Base-by-base conservation (phyloP, 2,797 vertebrate genomes). In the Parotocinclus haroldoi region DNA sequence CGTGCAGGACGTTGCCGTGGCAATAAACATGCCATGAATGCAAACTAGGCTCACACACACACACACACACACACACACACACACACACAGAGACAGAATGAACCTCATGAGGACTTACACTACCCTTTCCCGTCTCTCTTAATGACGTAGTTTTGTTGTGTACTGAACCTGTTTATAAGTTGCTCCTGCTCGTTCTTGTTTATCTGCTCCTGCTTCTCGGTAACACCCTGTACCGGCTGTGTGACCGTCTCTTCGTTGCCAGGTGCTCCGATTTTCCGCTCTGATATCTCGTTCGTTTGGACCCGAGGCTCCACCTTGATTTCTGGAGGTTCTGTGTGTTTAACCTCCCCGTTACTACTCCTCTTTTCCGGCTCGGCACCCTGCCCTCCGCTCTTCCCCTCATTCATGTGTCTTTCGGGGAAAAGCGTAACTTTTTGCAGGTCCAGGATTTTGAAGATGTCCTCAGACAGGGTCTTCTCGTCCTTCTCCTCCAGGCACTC, bases 381-480 rank as follows among this genome's bases (percentile, higher is more conserved):
- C n/a, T 78, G 77, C 13, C 73, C 80, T 1, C 44, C 60, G 7
- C 58, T 73, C 58, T 61, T 11, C 56, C 58, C 63, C 6, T 79
- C 68, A 7, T 45, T 49, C 56, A 79, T 56, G 38, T 58, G 46
- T 63, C 46, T 75, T 46, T 14, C 52, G 57, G 38, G 44, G 3
- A 76, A 84, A 0, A 76, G 74, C 0, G 68, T 73, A 0, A n/a
- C 71, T 19, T 86, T 76, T 59, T 93, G 87, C n/a, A 91, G 76
- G 75, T 93, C 91, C 0, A 93, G 82, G 58, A 90, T 82, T 80
- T 90, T 93, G 7, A 88, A 90, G 63, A 95, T 89, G 61, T 94
- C 94, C n/a, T 97, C 94, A 1, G 96, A 97, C 54, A 95, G 58
- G 0, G 94, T 93, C 71, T 86, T 90, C 37, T 91, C 93, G 0